Conservation (phyloP, 2,888 invertebrate genomes). For the Sacculina carcini region DNA sequence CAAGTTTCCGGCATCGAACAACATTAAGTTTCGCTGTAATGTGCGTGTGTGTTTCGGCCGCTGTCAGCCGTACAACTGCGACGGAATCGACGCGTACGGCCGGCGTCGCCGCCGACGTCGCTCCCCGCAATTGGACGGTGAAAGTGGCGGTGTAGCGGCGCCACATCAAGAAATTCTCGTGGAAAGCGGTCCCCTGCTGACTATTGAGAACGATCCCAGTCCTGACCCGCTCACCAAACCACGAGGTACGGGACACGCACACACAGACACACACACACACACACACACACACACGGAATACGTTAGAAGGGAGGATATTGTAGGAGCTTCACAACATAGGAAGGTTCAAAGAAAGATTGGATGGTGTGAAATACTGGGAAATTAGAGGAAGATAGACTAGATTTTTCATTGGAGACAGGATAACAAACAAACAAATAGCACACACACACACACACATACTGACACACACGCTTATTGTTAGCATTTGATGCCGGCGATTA, state of each 20-base stretch:
- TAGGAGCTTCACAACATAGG: too few relatives aligned
- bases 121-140: conserved; percentile 20
- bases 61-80: conserved; percentile 82
- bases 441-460: too few relatives aligned
- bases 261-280: too few relatives aligned
- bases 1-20: conserved; percentile 81
- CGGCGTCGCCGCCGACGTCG: conserved; percentile 37
- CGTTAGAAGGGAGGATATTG: too few relatives aligned
- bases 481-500: too few relatives aligned
- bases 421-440: too few relatives aligned
- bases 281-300: too few relatives aligned
- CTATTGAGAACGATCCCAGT: conserved; percentile 42
- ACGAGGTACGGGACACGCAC: conserved; percentile 31
- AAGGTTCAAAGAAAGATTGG: too few relatives aligned
- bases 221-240: conserved; percentile 51
- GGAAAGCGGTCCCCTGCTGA: conserved; percentile 68
- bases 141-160: conserved; percentile 40
- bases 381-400: too few relatives aligned
- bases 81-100: conserved; percentile 69
- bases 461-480: too few relatives aligned
- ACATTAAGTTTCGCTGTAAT: conserved; percentile 81
- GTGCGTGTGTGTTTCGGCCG: conserved; percentile 80
- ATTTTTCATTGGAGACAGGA: too few relatives aligned
- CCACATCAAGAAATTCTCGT: conserved; percentile 77
- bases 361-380: too few relatives aligned